phyloP scores from a whole-genome alignment of 2,113 vertebrate genomes.

The Oreochromis spilurus region DNA sequence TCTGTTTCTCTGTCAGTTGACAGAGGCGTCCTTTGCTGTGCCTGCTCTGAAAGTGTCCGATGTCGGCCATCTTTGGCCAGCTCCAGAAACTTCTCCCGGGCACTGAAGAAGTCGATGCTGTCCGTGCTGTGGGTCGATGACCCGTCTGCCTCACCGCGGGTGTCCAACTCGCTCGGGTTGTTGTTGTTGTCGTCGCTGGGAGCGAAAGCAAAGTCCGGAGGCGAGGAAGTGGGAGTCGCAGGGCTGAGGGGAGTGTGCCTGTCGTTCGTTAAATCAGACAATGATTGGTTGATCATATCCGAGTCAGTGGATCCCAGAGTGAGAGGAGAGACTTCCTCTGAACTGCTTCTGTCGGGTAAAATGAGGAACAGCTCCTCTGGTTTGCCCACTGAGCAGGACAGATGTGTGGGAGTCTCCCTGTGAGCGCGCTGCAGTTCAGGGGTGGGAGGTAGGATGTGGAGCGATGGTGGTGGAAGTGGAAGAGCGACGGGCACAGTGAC shows the following conservation, averaged over 20 bases:
- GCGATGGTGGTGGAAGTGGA: constrained; percentile 42
- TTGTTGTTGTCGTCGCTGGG: constrained; percentile 57
- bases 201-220: not conserved
- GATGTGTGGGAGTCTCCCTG: not conserved
- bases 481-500: constrained; percentile 20
- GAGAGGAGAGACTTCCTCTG: constrained; percentile 34
- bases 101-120: constrained; percentile 92
- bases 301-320: constrained; percentile 32
- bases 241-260: constrained; percentile 28
- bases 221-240: not conserved
- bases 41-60: constrained; percentile 69
- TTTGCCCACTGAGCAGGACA: constrained; percentile 1
- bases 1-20: constrained; percentile 40
- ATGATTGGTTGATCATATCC: not conserved
- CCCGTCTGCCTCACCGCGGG: constrained; percentile 23
- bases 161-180: constrained; percentile 25
- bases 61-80: constrained; percentile 81
- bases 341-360: constrained; percentile 21
- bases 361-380: constrained; percentile 7
- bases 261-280: constrained; percentile 8
- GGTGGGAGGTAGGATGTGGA: constrained; percentile 45
- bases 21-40: constrained; percentile 54
- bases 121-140: constrained; percentile 79
- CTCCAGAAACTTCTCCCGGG: constrained; percentile 89
- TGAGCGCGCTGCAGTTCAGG: constrained; percentile 27